A percentile compares a stretch with the other conserved stretches of the same genome.
These are phyloP conservation scores for Phrynocephalus guinanensis DNA, from an alignment of 2,797 vertebrate species.

Conservation along the genomic window DNA sequence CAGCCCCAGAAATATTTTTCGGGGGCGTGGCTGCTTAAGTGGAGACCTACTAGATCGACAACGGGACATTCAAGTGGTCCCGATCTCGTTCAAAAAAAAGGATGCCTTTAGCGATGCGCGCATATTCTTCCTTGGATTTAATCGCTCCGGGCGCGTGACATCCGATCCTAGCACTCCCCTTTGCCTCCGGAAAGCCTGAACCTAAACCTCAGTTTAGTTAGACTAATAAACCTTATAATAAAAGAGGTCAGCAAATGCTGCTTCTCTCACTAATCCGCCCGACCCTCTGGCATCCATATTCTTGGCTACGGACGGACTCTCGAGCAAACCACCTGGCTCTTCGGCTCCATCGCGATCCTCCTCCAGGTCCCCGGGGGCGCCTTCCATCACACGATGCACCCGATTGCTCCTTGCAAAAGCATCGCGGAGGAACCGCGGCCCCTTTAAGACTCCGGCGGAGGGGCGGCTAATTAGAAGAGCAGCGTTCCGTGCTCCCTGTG, in stretches of 20 bases:
- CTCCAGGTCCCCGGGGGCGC: not conserved
- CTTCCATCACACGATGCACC: constrained; percentile 9
- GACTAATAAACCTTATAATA: not conserved
- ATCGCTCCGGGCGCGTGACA: not conserved
- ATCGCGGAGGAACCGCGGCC: not conserved
- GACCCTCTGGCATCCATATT: not conserved
- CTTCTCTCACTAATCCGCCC: not conserved
- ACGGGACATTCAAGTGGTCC: not conserved
- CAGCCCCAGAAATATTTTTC: too few species aligned
- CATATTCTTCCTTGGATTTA: too few species aligned
- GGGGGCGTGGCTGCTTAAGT: too few species aligned
- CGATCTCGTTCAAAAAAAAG: not conserved
- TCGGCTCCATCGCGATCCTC: not conserved
- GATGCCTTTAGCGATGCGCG: too few species aligned
- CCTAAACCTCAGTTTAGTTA: not conserved
- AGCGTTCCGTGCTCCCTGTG: not conserved
- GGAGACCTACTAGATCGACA: not conserved
- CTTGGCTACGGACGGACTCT: not conserved
- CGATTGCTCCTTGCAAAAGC: not conserved
- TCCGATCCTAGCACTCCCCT: not conserved
- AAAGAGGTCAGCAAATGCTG: too few species aligned
- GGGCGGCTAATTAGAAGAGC: too few species aligned
- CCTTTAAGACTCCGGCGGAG: constrained; percentile 7
- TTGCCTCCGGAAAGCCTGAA: not conserved
- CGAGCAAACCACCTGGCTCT: constrained; percentile 20